Percentiles rank a stretch among this genome's conserved stretches.
These are phyloP conservation scores for Acestrorhynchus altus DNA, from an alignment of 2,797 vertebrate species.

Conservation along the genomic window DNA sequence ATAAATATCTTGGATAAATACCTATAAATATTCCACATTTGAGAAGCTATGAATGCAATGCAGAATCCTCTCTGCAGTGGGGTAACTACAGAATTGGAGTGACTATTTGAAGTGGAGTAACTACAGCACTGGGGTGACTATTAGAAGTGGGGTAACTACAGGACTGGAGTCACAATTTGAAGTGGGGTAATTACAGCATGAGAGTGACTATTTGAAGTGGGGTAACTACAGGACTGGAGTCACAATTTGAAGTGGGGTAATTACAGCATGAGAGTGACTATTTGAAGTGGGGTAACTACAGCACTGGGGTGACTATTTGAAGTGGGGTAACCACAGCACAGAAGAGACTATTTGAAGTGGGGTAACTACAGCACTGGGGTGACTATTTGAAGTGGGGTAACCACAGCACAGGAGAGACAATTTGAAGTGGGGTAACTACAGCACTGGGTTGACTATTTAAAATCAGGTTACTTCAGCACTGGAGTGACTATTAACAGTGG, in stretches of 20 bases:
- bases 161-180: background rate
- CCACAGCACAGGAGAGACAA: background rate
- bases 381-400: no score
- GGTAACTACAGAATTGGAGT: background rate
- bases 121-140: background rate
- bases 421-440: background rate
- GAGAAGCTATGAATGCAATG: conserved; percentile 61
- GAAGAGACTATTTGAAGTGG: background rate
- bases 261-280: background rate
- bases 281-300: background rate
- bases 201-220: background rate
- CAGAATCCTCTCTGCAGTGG: conserved; percentile 24
- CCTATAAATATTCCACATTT: conserved; percentile 49
- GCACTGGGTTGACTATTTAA: background rate
- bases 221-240: background rate
- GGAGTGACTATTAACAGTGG: background rate
- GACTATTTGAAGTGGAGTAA: background rate
- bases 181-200: background rate
- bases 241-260: background rate
- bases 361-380: background rate
- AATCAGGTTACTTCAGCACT: background rate
- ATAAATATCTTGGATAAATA: conserved; percentile 71
- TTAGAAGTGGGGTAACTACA: background rate
- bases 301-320: background rate
- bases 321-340: background rate